Conservation (phyloP, 2,888 invertebrate genomes). For the Nymphalis polychloros region DNA sequence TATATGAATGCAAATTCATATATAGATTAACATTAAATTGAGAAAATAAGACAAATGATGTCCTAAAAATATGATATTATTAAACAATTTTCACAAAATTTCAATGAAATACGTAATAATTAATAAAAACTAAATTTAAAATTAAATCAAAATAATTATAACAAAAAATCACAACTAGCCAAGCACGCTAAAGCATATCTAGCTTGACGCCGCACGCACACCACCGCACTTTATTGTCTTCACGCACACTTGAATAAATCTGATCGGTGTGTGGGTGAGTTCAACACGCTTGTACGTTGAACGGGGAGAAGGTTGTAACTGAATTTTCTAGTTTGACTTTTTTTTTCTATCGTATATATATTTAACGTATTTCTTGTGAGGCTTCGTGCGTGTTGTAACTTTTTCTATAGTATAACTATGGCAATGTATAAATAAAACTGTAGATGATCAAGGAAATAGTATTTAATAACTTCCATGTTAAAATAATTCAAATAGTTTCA, state of each 20-base stretch:
- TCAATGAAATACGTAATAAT: no score
- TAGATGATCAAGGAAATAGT: not conserved
- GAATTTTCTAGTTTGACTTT: slow-evolving; percentile 47
- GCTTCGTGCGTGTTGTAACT: not conserved
- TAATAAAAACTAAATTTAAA: not conserved
- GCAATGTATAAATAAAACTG: no score
- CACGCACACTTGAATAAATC: slow-evolving; percentile 43
- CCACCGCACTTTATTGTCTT: slow-evolving; percentile 56
- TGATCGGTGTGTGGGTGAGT: slow-evolving; percentile 60
- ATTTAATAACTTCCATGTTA: no score
- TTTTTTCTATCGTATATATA: slow-evolving; percentile 25
- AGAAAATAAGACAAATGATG: no score
- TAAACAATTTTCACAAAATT: no score
- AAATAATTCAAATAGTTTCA: no score
- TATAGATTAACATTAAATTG: not conserved
- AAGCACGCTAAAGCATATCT: slow-evolving; percentile 49
- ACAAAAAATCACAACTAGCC: slow-evolving; percentile 49
- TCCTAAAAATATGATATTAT: no score
- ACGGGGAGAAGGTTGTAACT: slow-evolving; percentile 52
- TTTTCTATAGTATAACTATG: no score
- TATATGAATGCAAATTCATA: not conserved
- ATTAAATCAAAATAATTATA: slow-evolving; percentile 10
- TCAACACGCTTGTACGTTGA: slow-evolving; percentile 54
- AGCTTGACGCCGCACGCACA: slow-evolving; percentile 51
- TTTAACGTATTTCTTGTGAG: not conserved